These are phyloP conservation scores for Plecotus auritus DNA, from an alignment of 2,113 vertebrate genomes.

Conservation along the genomic window DNA sequence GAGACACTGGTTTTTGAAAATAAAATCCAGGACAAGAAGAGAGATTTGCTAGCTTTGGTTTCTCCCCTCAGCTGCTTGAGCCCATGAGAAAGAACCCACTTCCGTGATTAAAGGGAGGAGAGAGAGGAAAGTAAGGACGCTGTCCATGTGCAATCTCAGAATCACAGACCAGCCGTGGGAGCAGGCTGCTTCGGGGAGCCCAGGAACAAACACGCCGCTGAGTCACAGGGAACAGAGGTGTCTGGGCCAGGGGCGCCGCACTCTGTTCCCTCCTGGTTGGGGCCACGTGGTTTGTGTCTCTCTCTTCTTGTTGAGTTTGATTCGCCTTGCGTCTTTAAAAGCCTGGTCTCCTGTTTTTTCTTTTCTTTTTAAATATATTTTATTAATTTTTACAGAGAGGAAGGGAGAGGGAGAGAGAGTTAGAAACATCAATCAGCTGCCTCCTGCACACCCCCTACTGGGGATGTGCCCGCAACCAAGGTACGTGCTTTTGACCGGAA, in stretches of 20 bases:
- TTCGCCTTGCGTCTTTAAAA: background rate
- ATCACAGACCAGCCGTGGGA: background rate
- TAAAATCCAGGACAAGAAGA: background rate
- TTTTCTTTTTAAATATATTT: too few species aligned
- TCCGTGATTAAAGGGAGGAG: background rate
- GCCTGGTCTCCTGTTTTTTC: background rate
- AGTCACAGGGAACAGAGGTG: background rate
- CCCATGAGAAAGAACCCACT: background rate
- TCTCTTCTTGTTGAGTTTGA: background rate
- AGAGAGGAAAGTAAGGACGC: background rate
- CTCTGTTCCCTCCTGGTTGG: background rate
- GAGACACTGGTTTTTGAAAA: background rate
- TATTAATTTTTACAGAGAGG: too few species aligned
- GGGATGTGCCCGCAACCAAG: too few species aligned
- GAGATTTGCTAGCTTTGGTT: background rate
- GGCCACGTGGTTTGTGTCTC: background rate
- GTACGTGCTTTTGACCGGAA: too few species aligned
- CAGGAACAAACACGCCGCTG: accelerated
- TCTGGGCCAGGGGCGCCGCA: too few species aligned
- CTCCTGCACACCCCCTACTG: too few species aligned
- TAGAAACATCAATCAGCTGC: too few species aligned
- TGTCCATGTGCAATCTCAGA: background rate
- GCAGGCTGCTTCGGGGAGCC: background rate
- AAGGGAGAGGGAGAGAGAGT: too few species aligned
- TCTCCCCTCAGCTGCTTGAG: background rate